These are phyloP conservation scores for Drosophila tripunctata DNA, from an alignment of 2,888 invertebrate species.

Conservation along the genomic window DNA sequence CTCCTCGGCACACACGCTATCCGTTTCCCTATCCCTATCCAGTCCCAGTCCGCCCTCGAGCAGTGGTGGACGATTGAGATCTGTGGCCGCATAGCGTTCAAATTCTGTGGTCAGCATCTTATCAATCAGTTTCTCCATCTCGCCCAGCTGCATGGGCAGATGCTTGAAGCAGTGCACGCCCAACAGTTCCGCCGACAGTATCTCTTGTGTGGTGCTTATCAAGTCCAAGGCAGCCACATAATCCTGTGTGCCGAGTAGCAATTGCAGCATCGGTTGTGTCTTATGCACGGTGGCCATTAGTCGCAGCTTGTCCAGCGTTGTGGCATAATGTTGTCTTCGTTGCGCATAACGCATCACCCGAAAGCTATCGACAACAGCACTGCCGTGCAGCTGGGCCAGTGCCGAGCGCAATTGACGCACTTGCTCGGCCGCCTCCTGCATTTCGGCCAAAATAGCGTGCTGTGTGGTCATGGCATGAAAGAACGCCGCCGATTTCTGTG, in stretches of 20 bases:
- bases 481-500: conserved; percentile 97
- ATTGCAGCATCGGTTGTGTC: conserved; percentile 98
- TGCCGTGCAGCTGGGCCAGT: conserved; percentile 91
- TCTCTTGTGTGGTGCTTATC: conserved; percentile 97
- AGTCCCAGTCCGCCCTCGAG: too few relatives aligned
- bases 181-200: conserved; percentile 93
- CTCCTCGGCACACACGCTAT: conserved; percentile 85
- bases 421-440: conserved; percentile 92
- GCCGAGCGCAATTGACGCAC: conserved; percentile 90
- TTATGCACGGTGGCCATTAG: conserved; percentile 98
- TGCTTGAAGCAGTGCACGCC: conserved; percentile 98
- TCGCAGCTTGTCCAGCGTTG: conserved; percentile 91
- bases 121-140: conserved; percentile 97
- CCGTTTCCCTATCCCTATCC: conserved; percentile 78
- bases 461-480: conserved; percentile 99
- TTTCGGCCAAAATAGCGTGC: conserved; percentile 97
- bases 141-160: conserved; percentile 96
- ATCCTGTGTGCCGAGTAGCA: conserved; percentile 96
- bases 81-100: conserved; percentile 94
- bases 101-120: conserved; percentile 98
- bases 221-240: conserved; percentile 98
- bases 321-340: conserved; percentile 87
- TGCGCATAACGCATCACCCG: conserved; percentile 90
- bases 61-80: conserved; percentile 93
- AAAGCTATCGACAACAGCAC: conserved; percentile 91